Evolutionary conservation across 2,113 vertebrate genomes (phyloP).

Genomic region (Hystrix cristata): DNA sequence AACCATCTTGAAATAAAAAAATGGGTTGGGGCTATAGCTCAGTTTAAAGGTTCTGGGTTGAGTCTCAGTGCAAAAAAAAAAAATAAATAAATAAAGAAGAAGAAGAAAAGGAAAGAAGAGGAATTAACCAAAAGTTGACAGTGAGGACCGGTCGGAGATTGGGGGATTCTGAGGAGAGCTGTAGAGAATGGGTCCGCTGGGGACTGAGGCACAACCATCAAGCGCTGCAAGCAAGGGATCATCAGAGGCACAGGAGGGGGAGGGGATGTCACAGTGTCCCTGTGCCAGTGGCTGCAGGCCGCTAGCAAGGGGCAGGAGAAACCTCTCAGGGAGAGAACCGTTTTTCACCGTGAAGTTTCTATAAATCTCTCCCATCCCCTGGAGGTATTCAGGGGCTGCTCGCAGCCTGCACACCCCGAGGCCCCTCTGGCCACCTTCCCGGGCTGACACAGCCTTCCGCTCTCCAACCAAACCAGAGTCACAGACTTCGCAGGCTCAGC

Average conservation of each 20-base stretch:
- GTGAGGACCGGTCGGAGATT: background rate
- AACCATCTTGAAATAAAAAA: background rate
- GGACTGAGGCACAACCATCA: too few relatives aligned
- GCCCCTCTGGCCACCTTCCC: background rate
- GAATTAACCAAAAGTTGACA: background rate
- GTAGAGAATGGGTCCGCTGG: background rate
- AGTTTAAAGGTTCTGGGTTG: background rate
- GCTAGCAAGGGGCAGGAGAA: rapidly evolving
- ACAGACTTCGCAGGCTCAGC: background rate
- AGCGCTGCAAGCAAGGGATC: background rate
- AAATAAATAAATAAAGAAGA: background rate
- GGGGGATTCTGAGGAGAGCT: background rate
- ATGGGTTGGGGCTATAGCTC: background rate
- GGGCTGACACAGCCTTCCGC: background rate
- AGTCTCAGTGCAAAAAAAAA: background rate
- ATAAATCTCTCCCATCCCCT: background rate
- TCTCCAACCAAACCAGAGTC: background rate
- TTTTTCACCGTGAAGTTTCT: background rate
- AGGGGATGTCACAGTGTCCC: background rate
- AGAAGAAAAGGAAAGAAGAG: background rate
- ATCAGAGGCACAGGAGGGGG: background rate
- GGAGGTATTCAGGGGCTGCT: background rate
- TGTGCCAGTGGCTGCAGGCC: background rate
- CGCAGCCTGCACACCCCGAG: background rate
- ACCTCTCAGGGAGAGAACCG: background rate